Evolutionary conservation across 2,888 invertebrate genomes (phyloP), one percentile per base, ranked within the genome.

Genomic region (Craniophora ligustri): DNA sequence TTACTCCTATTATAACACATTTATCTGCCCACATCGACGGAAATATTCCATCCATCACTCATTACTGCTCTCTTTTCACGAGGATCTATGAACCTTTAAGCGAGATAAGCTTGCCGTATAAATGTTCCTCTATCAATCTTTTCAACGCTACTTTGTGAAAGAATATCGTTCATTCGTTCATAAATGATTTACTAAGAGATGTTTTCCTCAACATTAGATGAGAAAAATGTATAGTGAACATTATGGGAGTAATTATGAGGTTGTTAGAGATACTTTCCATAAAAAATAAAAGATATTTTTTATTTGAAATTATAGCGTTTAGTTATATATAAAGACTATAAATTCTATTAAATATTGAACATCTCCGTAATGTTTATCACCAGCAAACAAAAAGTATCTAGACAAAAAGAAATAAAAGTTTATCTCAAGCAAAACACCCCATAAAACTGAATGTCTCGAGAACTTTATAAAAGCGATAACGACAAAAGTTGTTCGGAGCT

Each of bases 381-480:
- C 70, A 67, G 54, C 78, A 86, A 86, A 88, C 82, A 84, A 86
- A 82, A 81, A 78, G 67, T 71, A 85, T 81, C 79, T 68, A 89
- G 83, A 89, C 87, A 87, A 89, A n/a, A 87, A 85, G 84, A 86
- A 88, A 92, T 91, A 90, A 91, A 80, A 90, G 85, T 88, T 86
- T 91, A 92, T 92, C 91, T 91, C 84, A 81, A 88, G 86, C 91
- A 91, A 92, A 92, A 92, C 93, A 92, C 93, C 92, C 92, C 85
- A 92, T 93, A 92, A 93, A 92, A 89, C 76, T 86, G 85, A 91
- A 91, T 85, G 91, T 91, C 91, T 89, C 89, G 85, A 86, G 86
- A 91, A 92, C 87, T 93, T 93, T 92, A 92, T 92, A 92, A 92
- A 89, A 86, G 91, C 88, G 93, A 92, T 93, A 93, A 93, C 92